phyloP scores from a whole-genome alignment of 92 coral and sea anemone species.

The Phenganax stokvisi region DNA sequence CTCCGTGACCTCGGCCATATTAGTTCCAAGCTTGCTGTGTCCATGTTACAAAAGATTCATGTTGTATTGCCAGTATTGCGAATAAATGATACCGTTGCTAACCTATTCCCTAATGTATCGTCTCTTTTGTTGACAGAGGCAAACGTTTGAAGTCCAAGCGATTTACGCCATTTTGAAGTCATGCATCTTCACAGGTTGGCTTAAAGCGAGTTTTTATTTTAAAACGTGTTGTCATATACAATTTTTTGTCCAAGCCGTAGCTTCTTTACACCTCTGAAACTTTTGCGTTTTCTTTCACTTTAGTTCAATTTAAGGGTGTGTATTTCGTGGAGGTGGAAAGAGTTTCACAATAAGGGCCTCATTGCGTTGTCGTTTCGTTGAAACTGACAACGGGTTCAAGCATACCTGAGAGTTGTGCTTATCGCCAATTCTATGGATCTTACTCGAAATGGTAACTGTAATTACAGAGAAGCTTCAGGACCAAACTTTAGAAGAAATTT shows the following conservation, averaged over 20 bases:
- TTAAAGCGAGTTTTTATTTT: background rate
- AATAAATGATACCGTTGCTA: constrained; percentile 12
- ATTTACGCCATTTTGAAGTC: constrained; percentile 25
- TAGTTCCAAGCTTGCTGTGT: constrained; percentile 10
- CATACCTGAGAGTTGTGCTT: constrained; percentile 3
- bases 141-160: background rate
- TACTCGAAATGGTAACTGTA: constrained; percentile 73
- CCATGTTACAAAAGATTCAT: constrained; percentile 1
- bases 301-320: constrained; percentile 13
- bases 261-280: background rate
- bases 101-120: constrained; percentile 1
- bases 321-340: constrained; percentile 5
- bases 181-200: constrained; percentile 25
- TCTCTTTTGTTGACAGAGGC: constrained; percentile 17
- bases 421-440: constrained; percentile 51
- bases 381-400: constrained; percentile 3
- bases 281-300: constrained; percentile 2
- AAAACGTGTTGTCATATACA: constrained; percentile 16
- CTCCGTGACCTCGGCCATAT: constrained; percentile 9
- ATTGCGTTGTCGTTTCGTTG: constrained; percentile 9
- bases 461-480: constrained; percentile 89
- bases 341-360: background rate
- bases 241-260: background rate
- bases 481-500: constrained; percentile 89
- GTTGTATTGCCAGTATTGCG: background rate